Conservation (phyloP, 1,140 invertebrate genomes). For the Pseudomyrmex gracilis region DNA sequence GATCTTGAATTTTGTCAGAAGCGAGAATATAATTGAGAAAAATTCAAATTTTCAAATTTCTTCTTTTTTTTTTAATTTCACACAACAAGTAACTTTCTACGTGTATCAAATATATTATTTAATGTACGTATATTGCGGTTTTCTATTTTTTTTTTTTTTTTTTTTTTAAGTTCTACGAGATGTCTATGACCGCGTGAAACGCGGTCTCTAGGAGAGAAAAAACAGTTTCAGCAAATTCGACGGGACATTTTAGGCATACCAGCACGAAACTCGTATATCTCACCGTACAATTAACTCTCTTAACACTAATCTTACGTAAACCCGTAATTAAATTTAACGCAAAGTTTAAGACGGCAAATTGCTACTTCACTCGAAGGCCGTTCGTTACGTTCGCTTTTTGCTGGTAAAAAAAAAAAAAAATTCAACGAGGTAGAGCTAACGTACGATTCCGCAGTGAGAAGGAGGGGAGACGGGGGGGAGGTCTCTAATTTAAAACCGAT, state of each 20-base stretch:
- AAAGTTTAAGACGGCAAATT: constrained; percentile 18
- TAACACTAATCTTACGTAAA: constrained; percentile 36
- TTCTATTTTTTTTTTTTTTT: not conserved
- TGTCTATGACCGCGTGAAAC: not conserved
- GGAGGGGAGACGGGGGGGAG: not conserved
- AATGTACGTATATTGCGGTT: too few relatives aligned
- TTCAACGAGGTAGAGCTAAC: not conserved
- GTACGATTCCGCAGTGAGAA: not conserved
- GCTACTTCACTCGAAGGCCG: constrained; percentile 15
- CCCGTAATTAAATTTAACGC: constrained; percentile 43
- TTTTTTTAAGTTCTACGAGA: constrained; percentile 1
- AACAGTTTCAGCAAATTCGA: constrained; percentile 4
- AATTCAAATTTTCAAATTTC: not conserved
- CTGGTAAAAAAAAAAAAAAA: not conserved
- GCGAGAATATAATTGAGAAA: not conserved
- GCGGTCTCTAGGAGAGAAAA: too few relatives aligned
- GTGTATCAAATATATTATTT: too few relatives aligned
- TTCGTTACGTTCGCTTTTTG: constrained; percentile 40
- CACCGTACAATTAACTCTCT: constrained; percentile 34
- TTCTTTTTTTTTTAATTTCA: too few relatives aligned
- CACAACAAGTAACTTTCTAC: too few relatives aligned
- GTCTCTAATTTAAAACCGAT: constrained; percentile 50
- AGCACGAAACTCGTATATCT: constrained; percentile 26
- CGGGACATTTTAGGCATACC: not conserved
- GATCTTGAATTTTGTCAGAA: not conserved